Conservation (phyloP, 2,797 vertebrate genomes). For the Balearica regulorum region DNA sequence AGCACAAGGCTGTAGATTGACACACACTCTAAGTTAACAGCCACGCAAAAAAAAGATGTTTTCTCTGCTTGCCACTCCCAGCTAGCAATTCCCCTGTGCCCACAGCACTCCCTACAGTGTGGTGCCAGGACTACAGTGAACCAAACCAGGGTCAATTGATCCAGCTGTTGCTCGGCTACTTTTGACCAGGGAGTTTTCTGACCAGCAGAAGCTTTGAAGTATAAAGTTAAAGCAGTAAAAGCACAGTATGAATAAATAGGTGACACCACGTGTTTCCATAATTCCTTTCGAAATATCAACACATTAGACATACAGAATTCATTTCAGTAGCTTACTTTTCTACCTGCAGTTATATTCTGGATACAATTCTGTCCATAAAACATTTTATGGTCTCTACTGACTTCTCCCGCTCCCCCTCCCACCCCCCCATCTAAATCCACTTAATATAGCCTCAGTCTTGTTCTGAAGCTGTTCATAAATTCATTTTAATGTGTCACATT, state of each 20-base stretch:
- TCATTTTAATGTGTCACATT: neutral
- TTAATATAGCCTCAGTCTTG: neutral
- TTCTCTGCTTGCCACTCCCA: neutral
- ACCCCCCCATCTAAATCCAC: neutral
- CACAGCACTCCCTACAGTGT: neutral
- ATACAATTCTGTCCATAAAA: neutral
- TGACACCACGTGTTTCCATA: neutral
- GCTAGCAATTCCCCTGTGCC: neutral
- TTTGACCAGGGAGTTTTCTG: neutral
- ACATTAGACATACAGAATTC: neutral
- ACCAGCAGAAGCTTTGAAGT: neutral
- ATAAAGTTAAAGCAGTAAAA: neutral
- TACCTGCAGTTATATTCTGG: neutral
- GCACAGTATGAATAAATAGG: neutral
- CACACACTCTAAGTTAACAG: neutral
- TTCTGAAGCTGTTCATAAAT: neutral
- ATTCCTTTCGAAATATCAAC: neutral
- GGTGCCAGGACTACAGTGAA: neutral
- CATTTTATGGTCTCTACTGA: neutral
- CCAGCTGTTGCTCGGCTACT: neutral
- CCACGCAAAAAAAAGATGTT: neutral
- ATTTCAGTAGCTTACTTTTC: neutral
- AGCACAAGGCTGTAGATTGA: neutral
- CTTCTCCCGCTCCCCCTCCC: rapidly evolving
- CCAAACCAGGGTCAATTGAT: neutral